A percentile compares a stretch with the other conserved stretches of the same genome.
phyloP scores from a whole-genome alignment of 1,140 invertebrate species.

The Nixonia krombeini region DNA sequence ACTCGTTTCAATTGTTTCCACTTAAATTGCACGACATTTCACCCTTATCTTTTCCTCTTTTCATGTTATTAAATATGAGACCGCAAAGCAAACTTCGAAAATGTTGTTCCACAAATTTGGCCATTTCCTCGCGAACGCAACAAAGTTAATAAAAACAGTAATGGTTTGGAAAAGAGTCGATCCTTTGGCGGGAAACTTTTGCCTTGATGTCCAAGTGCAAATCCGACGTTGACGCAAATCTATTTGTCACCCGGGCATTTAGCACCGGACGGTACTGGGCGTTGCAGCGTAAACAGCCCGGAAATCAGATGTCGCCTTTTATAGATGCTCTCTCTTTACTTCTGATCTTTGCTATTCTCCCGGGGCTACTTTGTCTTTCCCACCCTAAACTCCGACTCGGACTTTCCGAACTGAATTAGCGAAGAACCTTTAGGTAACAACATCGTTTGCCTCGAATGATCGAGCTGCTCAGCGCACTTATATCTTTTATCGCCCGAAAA shows the following conservation, averaged over 20 bases:
- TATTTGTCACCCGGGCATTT: constrained; percentile 53
- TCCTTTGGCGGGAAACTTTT: too few species aligned
- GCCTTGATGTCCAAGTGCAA: too few species aligned
- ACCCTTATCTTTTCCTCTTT: too few species aligned
- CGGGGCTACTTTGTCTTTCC: constrained; percentile 60
- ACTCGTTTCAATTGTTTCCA: constrained; percentile 10
- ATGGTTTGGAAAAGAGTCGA: too few species aligned
- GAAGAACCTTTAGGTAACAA: constrained; percentile 57
- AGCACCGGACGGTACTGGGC: constrained; percentile 15
- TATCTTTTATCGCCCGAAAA: too few species aligned
- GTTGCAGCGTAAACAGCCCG: constrained; percentile 22
- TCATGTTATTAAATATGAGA: too few species aligned
- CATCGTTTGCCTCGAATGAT: constrained; percentile 57
- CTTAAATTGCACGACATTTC: too few species aligned
- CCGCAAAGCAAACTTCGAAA: too few species aligned
- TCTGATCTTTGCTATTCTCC: constrained; percentile 24
- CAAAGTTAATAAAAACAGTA: too few species aligned
- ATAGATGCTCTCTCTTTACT: constrained; percentile 33
- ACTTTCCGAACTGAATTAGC: constrained; percentile 24
- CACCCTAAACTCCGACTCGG: constrained; percentile 32
- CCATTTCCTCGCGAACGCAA: too few species aligned
- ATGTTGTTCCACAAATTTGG: too few species aligned
- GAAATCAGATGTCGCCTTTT: constrained; percentile 28
- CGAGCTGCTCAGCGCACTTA: too few species aligned
- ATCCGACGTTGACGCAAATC: constrained; percentile 46